Conservation (phyloP, 2,888 invertebrate genomes). For the Metellina segmentata region DNA sequence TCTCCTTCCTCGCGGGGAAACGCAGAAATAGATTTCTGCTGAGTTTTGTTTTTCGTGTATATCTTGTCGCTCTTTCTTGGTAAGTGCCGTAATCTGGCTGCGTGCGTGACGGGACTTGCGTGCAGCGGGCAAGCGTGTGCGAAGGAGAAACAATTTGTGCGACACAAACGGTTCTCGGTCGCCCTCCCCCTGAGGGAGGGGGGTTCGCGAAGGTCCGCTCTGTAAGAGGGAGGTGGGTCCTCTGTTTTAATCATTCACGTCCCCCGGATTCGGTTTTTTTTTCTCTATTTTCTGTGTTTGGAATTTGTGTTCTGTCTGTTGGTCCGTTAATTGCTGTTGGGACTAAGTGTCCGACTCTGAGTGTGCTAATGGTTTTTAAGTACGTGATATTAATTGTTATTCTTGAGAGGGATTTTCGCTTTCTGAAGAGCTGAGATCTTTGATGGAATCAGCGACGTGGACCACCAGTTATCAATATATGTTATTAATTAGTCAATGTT, state of each 20-base stretch:
- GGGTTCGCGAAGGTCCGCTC: background rate
- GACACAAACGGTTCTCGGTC: background rate
- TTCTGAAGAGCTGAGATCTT: too few species aligned
- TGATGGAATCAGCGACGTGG: too few species aligned
- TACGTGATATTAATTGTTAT: too few species aligned
- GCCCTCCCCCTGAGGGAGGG: background rate
- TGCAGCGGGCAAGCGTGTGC: constrained; percentile 13
- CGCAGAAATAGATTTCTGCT: constrained; percentile 10
- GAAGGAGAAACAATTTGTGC: background rate
- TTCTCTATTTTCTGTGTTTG: background rate
- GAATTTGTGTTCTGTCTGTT: background rate
- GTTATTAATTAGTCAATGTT: too few species aligned
- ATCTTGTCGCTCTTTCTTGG: background rate
- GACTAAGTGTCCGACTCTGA: too few species aligned
- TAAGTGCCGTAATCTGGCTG: constrained; percentile 26
- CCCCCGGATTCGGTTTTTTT: background rate
- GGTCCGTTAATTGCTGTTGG: too few species aligned
- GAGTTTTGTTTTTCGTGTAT: background rate
- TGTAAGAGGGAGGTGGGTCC: background rate
- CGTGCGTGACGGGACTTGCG: constrained; percentile 47
- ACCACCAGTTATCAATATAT: too few species aligned
- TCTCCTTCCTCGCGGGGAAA: constrained; percentile 4
- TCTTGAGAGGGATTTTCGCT: too few species aligned
- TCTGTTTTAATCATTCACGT: background rate
- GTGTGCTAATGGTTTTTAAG: too few species aligned